Percentiles rank a stretch among this genome's conserved stretches.
Evolutionary conservation across 2,888 invertebrate species (phyloP).

Genomic region (Oligia strigilis): DNA sequence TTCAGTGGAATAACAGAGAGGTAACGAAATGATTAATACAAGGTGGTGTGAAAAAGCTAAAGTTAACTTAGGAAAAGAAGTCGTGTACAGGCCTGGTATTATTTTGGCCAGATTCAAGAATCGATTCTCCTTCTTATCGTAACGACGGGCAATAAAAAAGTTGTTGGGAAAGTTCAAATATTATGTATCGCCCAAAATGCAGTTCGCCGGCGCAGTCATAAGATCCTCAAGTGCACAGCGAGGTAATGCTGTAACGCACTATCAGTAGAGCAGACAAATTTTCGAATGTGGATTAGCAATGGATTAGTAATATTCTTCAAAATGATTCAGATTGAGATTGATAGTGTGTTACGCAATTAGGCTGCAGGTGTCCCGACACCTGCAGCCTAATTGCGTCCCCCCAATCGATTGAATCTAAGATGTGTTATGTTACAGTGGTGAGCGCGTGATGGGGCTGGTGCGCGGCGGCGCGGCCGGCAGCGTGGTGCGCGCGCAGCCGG

Average conservation of each 20-base stretch:
- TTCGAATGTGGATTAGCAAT: too few relatives aligned
- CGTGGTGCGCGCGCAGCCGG: constrained; percentile 86
- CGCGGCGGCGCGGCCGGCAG: constrained; percentile 88
- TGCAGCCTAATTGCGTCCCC: too few relatives aligned
- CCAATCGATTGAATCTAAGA: neutral
- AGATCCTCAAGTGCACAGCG: neutral
- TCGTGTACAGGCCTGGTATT: neutral
- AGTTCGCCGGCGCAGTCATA: neutral
- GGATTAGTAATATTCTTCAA: too few relatives aligned
- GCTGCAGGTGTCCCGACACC: too few relatives aligned
- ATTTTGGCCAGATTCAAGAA: neutral
- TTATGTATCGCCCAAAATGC: too few relatives aligned
- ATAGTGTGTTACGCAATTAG: too few relatives aligned
- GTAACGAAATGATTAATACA: constrained; percentile 62
- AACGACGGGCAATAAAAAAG: neutral
- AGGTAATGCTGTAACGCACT: too few relatives aligned
- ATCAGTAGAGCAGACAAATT: too few relatives aligned
- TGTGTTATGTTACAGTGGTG: constrained; percentile 77
- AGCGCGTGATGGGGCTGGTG: constrained; percentile 92
- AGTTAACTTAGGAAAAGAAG: neutral
- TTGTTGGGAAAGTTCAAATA: too few relatives aligned
- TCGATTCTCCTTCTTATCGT: neutral
- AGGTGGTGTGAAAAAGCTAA: neutral
- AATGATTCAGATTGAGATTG: too few relatives aligned
- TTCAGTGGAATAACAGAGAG: constrained; percentile 79